phyloP scores from a whole-genome alignment of 2,113 vertebrate genomes.

The Serilophus lunatus region DNA sequence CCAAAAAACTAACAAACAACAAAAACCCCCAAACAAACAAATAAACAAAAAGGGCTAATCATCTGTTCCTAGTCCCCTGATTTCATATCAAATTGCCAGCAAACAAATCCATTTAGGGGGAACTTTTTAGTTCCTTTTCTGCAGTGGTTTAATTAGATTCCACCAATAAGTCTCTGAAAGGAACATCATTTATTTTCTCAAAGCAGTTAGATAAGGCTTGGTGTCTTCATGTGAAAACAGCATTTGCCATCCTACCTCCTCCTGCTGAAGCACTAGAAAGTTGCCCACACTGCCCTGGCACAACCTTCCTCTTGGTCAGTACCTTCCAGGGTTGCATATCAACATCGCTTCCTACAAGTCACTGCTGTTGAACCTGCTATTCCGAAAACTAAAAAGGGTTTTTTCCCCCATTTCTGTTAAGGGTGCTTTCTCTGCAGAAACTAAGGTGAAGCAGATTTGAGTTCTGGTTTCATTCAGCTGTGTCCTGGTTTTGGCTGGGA shows the following conservation, averaged over 20 bases:
- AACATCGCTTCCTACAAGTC: neutral
- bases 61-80: constrained; percentile 23
- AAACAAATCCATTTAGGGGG: constrained; percentile 42
- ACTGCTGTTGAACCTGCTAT: neutral
- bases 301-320: neutral
- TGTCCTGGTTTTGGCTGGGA: neutral
- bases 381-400: neutral
- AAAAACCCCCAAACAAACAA: too few species aligned
- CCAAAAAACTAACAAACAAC: too few species aligned
- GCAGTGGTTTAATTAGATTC: constrained; percentile 43
- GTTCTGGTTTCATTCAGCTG: neutral
- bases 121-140: constrained; percentile 8
- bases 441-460: neutral
- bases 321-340: neutral
- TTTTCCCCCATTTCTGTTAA: neutral
- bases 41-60: neutral
- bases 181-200: neutral
- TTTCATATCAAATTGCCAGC: constrained; percentile 40
- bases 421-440: neutral
- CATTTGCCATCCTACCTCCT: neutral
- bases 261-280: neutral
- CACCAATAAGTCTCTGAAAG: neutral
- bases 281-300: neutral
- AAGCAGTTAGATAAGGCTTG: neutral
- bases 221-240: neutral